Base-by-base conservation (phyloP, 2,113 vertebrate genomes). In the Phycodurus eques region DNA sequence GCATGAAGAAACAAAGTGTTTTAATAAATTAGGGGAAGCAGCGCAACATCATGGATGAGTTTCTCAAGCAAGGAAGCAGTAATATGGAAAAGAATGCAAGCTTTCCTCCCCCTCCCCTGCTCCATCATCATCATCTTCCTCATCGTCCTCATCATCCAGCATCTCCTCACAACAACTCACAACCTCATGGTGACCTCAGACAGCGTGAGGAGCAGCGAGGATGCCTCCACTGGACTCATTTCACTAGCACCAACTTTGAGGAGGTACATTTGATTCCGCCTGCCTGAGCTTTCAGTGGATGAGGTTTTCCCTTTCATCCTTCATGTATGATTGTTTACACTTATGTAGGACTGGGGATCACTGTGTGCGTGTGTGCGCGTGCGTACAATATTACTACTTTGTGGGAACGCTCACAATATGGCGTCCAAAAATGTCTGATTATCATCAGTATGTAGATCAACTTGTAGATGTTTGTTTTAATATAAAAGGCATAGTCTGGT, bases 221-320 rank as follows among this genome's bases (percentile, higher is more conserved):
- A 83, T 54, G 79, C 14, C 35, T 71, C 70, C 47, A 3, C 12
- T 65, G 72, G 27, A 62, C 67, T 39, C 57, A 39, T 3, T 0
- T 51, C 70, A 35, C 33, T 84, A 74, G 68, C 35, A 51, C 44
- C 46, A 68, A 70, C 68, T 72, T 75, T 65, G 14, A 31, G 71
- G 80, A 88, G 89, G 88, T 91, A 80, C 79, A 56, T 42, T 60
- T 42, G 10, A 57, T 66, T 70, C 46, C 12, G 8, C 19, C 53
- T n/a, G 14, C 19, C 1, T 54, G 53, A 6, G 35, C 35, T 39
- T 39, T 39, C 31, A 15, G 19, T 43, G 4, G 44, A 5, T 63
- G 19, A 42, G 2, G 51, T 56, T 22, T 56, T 56, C 51, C 51
- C 1, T 2, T 54, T 54, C 20, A n/a, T 7, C 51, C 51, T 54